Percentiles rank a stretch among this genome's conserved stretches.
phyloP scores from a whole-genome alignment of 2,113 vertebrate species.

The Pachycephala philippinensis region DNA sequence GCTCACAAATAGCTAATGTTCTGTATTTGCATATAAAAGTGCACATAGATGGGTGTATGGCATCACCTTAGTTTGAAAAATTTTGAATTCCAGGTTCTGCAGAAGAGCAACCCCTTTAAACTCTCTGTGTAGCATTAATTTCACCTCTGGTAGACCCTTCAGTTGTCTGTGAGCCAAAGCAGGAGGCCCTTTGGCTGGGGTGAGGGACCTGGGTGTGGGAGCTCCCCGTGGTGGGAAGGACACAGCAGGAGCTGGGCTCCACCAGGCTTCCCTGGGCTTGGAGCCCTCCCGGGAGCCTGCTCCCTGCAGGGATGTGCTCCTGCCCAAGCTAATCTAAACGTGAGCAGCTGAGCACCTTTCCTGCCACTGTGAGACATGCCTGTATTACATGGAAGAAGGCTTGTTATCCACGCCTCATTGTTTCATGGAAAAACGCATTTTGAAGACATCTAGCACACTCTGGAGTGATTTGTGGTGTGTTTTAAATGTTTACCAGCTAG shows the following conservation, averaged over 20 bases:
- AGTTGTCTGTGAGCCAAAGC: not conserved
- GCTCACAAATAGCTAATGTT: not conserved
- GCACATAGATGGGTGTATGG: not conserved
- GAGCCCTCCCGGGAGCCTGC: not conserved
- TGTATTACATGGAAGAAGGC: not conserved
- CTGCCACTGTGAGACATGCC: rapidly evolving
- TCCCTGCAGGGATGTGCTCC: not conserved
- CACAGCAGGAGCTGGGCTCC: not conserved
- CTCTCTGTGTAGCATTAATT: not conserved
- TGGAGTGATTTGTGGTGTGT: not conserved
- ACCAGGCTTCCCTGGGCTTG: not conserved
- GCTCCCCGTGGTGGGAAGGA: not conserved
- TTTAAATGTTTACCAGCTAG: not conserved
- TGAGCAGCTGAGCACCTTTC: not conserved
- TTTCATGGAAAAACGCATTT: not conserved
- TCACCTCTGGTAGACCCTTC: not conserved
- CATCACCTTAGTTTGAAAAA: not conserved
- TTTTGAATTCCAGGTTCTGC: not conserved
- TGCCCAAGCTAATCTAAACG: not conserved
- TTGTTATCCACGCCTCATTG: rapidly evolving
- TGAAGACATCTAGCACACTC: not conserved
- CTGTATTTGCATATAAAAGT: not conserved
- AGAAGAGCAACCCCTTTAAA: not conserved
- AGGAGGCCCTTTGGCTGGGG: not conserved
- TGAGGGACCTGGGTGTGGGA: not conserved